Conservation (phyloP, 2,113 vertebrate species). For the Agelaius tricolor region DNA sequence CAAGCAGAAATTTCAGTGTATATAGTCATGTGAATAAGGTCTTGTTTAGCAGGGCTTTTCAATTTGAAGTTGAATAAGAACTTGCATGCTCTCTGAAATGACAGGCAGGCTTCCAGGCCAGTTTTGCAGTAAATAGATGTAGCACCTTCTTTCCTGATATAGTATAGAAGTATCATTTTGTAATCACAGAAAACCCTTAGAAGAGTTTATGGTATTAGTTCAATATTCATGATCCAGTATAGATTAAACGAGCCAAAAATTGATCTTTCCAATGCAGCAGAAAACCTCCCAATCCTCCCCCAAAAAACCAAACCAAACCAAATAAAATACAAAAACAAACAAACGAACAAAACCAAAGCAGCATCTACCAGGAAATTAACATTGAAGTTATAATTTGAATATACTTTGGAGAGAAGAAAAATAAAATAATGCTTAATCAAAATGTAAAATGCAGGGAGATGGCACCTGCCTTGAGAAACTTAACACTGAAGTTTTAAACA, state of each 20-base stretch:
- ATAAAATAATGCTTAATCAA: not conserved
- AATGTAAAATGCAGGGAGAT: not conserved
- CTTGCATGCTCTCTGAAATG: not conserved
- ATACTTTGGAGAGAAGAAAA: not conserved
- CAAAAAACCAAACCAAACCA: not conserved
- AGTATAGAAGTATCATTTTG: not conserved
- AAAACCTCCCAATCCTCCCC: not conserved
- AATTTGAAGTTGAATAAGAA: not conserved
- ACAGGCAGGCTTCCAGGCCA: not conserved
- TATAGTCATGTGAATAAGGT: not conserved
- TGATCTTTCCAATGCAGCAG: not conserved
- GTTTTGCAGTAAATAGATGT: not conserved
- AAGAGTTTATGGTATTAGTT: not conserved
- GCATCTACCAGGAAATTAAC: not conserved
- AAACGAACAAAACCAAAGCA: not conserved
- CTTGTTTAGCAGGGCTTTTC: not conserved
- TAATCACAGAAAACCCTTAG: not conserved
- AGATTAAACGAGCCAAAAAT: not conserved
- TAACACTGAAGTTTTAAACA: conserved; percentile 9
- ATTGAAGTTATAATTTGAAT: not conserved
- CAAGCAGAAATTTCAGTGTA: not conserved
- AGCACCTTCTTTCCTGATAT: not conserved
- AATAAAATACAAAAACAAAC: not conserved
- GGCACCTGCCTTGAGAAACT: conserved; percentile 9
- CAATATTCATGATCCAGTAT: not conserved